Conservation (phyloP, 2,113 vertebrate genomes). For the Cranoglanis bouderius region DNA sequence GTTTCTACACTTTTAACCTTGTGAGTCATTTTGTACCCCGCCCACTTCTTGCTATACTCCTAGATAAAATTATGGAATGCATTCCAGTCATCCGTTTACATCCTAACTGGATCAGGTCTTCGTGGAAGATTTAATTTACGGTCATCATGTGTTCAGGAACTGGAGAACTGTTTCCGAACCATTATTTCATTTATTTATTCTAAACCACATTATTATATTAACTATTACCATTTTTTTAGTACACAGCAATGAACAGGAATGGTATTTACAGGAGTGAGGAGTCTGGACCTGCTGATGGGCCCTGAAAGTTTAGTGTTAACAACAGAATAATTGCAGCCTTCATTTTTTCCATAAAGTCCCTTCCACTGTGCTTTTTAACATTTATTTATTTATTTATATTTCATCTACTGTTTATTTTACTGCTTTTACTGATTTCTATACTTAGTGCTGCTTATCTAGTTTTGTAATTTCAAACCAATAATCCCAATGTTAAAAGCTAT, state of each 20-base stretch:
- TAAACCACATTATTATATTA: neutral
- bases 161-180: neutral
- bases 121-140: slow-evolving; percentile 3
- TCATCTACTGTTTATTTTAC: neutral
- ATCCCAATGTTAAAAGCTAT: neutral
- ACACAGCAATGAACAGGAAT: neutral
- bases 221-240: neutral
- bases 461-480: neutral
- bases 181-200: slow-evolving; percentile 5
- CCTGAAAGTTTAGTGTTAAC: neutral
- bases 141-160: slow-evolving; percentile 15
- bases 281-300: neutral
- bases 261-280: neutral
- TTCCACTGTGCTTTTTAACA: neutral
- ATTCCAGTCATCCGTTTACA: neutral
- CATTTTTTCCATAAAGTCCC: neutral
- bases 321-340: neutral
- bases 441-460: neutral
- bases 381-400: neutral
- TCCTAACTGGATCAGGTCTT: slow-evolving; percentile 2
- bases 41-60: neutral
- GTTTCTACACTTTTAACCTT: neutral
- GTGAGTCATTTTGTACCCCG: slow-evolving; percentile 17
- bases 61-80: neutral
- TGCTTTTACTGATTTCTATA: neutral